Conservation (phyloP, 2,797 vertebrate genomes). For the Danio choprae region DNA sequence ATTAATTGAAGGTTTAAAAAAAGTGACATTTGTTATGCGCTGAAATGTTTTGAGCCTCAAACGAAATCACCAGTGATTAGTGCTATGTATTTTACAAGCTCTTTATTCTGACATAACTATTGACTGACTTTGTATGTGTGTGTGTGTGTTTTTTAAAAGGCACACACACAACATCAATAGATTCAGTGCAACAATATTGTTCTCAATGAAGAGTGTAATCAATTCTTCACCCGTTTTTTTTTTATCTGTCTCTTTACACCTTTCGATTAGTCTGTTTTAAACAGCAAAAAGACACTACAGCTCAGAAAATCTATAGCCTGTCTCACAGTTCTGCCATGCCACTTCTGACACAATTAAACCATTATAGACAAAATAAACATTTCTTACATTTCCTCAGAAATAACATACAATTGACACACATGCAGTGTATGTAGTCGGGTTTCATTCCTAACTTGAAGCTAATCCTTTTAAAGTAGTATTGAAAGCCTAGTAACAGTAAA, state of each 20-base stretch:
- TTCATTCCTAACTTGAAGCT: too few relatives aligned
- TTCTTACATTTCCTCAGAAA: background rate
- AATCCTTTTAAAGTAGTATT: too few relatives aligned
- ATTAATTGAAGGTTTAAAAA: slow-evolving; percentile 74
- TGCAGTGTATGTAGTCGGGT: background rate
- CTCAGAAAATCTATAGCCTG: slow-evolving; percentile 75
- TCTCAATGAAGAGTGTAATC: slow-evolving; percentile 69
- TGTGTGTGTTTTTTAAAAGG: slow-evolving; percentile 38
- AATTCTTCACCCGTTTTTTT: slow-evolving; percentile 58
- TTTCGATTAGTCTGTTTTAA: slow-evolving; percentile 64
- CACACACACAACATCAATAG: slow-evolving; percentile 66
- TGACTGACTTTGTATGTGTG: slow-evolving; percentile 36
- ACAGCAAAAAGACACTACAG: slow-evolving; percentile 62
- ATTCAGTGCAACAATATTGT: slow-evolving; percentile 73
- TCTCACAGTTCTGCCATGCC: slow-evolving; percentile 59
- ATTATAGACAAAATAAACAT: slow-evolving; percentile 6
- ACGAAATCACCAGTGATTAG: background rate
- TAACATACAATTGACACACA: slow-evolving; percentile 1
- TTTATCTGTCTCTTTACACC: slow-evolving; percentile 21
- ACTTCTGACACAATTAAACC: slow-evolving; percentile 21
- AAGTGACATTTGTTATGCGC: slow-evolving; percentile 76
- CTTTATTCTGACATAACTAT: slow-evolving; percentile 60
- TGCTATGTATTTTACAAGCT: slow-evolving; percentile 40
- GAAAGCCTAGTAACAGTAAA: too few relatives aligned
- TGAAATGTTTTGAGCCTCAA: slow-evolving; percentile 72